Evolutionary conservation across 2,888 invertebrate genomes (phyloP), one percentile per base, ranked within the genome.

Genomic region (Papilio protenor): DNA sequence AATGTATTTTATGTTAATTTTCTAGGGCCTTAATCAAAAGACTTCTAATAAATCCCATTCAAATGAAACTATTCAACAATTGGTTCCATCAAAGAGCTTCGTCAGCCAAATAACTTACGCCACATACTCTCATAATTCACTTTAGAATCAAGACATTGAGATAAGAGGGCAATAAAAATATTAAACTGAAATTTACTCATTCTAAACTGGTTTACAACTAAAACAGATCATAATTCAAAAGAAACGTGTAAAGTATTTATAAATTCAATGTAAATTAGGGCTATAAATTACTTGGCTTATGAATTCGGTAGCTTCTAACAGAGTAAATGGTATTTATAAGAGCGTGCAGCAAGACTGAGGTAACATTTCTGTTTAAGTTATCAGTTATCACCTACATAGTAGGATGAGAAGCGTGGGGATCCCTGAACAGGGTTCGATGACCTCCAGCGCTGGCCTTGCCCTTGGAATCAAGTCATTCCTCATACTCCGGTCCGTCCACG

Each of bases 391-490:
- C 57, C 21, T 21, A 49, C 33, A 69, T 52, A 66, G 21, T 70
- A 49, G 49, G 23, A 23, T 21, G 49, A 70, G 80, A 81, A 81
- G 78, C 80, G 80, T 81, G 80, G 77, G 75, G 75, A 64, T 90
- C 90, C 90, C 89, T 91, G 89, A 91, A 90, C 89, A 89, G 86
- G 84, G 91, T 85, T 89, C 91, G 83, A 80, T 82, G 91, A 90
- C 90, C 93, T 83, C 84, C 80, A 82, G 75, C 82, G 75, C 79
- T 88, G 92, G 92, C 93, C 92, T 93, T 92, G 92, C 92, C 93
- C 92, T 92, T 92, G 83, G 84, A 85, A 84, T 85, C 85, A 82
- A 86, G 84, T 85, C 89, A 86, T 87, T 84, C 86, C 81, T 86
- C 87, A 86, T 81, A 82, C 81, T 81, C 73, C 79, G 73, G 77